Evolutionary conservation across 30 jellyfish, hydroid and myxozoan species (phyloP).

Genomic region (Nemopilema nomurai): DNA sequence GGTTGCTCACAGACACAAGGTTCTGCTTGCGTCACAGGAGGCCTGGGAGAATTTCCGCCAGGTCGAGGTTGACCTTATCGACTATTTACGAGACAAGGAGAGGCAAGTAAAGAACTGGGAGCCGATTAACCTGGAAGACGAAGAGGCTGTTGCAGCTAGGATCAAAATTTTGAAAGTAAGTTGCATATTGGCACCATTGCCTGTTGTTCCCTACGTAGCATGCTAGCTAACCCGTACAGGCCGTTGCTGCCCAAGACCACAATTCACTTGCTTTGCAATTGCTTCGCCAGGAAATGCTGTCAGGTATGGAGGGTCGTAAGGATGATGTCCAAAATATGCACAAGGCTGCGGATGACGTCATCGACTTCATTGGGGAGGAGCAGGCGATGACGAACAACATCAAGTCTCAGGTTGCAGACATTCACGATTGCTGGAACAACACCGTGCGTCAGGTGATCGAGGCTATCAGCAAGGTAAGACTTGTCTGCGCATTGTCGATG

Average conservation of each 20-base stretch:
- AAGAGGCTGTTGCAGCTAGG: conserved; percentile 75
- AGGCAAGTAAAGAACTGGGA: conserved; percentile 64
- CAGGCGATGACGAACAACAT: conserved; percentile 54
- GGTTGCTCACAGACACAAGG: conserved; percentile 66
- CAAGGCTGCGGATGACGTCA: conserved; percentile 62
- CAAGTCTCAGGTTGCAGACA: conserved; percentile 90
- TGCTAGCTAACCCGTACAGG: no score
- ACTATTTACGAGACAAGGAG: conserved; percentile 80
- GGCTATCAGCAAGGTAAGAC: conserved; percentile 77
- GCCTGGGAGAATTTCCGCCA: conserved; percentile 87
- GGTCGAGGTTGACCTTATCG: conserved; percentile 74
- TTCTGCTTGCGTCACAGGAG: conserved; percentile 59
- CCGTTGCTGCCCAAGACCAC: not conserved
- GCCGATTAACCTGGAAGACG: conserved; percentile 88
- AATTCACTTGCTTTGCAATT: not conserved
- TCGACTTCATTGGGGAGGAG: conserved; percentile 72
- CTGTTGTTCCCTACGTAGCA: no score
- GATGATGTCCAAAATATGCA: conserved; percentile 71
- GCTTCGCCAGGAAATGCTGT: conserved; percentile 59
- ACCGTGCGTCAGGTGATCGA: conserved; percentile 78
- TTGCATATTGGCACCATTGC: not conserved
- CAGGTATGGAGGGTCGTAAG: conserved; percentile 85
- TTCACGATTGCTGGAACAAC: conserved; percentile 91
- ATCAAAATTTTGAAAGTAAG: conserved; percentile 59
- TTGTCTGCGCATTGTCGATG: no score